These are phyloP conservation scores for Druceiella hillmani DNA, from an alignment of 2,888 invertebrate genomes.

Conservation along the genomic window DNA sequence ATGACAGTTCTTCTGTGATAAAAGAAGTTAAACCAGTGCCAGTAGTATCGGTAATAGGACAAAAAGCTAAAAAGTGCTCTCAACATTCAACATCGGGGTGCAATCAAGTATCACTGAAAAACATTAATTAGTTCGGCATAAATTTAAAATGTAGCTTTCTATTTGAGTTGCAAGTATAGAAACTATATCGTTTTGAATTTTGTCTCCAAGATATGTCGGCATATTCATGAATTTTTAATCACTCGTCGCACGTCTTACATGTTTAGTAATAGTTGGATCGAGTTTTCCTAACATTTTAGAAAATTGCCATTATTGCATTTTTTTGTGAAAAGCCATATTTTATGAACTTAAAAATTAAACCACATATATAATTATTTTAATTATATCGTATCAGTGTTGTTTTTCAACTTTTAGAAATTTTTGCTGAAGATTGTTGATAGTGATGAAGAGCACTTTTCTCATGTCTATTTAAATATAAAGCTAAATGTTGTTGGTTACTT, in stretches of 20 bases:
- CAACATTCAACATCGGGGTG: conserved; percentile 8
- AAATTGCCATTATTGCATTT: background rate
- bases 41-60: background rate
- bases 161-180: conserved; percentile 4
- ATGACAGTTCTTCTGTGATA: background rate
- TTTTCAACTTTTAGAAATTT: too few species aligned
- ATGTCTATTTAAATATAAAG: too few species aligned
- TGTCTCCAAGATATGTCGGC: conserved; percentile 12
- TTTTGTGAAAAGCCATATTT: background rate
- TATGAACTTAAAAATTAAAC: background rate
- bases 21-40: background rate
- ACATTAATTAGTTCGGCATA: conserved; percentile 9
- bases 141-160: conserved; percentile 7
- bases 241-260: background rate
- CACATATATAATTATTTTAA: background rate
- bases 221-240: conserved; percentile 8
- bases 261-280: background rate
- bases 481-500: too few species aligned
- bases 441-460: too few species aligned
- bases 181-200: conserved; percentile 14
- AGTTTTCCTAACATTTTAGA: background rate
- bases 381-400: background rate
- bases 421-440: too few species aligned
- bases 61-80: conserved; percentile 3
- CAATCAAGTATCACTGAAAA: conserved; percentile 13